phyloP scores from a whole-genome alignment of 2,113 vertebrate genomes.

The Smithornis capensis region DNA sequence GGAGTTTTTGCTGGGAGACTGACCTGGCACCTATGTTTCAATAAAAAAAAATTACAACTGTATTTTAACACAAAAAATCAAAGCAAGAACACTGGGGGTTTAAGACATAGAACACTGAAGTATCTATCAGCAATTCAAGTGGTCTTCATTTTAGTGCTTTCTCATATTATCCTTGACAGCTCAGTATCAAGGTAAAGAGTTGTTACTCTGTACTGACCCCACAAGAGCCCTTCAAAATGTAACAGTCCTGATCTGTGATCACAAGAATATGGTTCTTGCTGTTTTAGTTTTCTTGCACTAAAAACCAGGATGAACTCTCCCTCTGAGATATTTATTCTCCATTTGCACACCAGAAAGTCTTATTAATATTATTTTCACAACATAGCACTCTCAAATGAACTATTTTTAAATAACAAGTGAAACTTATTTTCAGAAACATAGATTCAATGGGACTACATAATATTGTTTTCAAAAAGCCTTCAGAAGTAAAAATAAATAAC shows the following conservation, averaged over 20 bases:
- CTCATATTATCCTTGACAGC: neutral
- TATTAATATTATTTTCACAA: neutral
- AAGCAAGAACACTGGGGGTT: neutral
- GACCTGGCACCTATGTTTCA: neutral
- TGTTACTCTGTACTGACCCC: slow-evolving; percentile 11
- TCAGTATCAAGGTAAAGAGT: slow-evolving; percentile 39
- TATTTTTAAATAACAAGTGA: neutral
- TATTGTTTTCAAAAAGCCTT: slow-evolving; percentile 23
- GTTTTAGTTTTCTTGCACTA: neutral
- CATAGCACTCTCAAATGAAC: neutral
- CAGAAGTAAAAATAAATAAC: slow-evolving; percentile 68
- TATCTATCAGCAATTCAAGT: slow-evolving; percentile 1
- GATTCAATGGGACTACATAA: slow-evolving; percentile 1
- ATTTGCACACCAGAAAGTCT: neutral
- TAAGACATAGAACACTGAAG: neutral
- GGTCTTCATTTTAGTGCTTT: slow-evolving; percentile 17
- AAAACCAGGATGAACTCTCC: neutral
- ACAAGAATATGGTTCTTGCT: neutral
- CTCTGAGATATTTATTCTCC: neutral
- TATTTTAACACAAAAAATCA: neutral
- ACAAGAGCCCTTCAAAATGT: slow-evolving; percentile 24
- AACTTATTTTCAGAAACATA: neutral
- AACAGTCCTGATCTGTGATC: neutral
- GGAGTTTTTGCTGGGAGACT: neutral
- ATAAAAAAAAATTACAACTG: neutral